Conservation (phyloP, 2,888 invertebrate genomes). For the Cylindroiulus punctatus region DNA sequence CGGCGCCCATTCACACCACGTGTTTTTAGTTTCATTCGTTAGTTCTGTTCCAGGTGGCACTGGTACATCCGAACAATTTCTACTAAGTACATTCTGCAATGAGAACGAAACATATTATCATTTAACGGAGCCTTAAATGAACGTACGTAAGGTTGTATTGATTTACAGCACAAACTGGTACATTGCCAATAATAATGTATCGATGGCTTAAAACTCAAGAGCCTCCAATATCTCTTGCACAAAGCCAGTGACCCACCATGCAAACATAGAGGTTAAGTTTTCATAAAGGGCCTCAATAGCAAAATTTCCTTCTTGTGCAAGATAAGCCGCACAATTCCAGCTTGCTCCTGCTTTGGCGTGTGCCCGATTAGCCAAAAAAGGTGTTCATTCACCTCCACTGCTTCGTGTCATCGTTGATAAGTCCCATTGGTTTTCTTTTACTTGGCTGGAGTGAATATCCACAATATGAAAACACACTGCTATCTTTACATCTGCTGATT, state of each 20-base stretch:
- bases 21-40: slow-evolving; percentile 65
- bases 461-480: slow-evolving; percentile 1
- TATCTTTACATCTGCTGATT: slow-evolving; percentile 19
- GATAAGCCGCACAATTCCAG: slow-evolving; percentile 8
- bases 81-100: slow-evolving; percentile 82
- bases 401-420: slow-evolving; percentile 17
- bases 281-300: slow-evolving; percentile 28
- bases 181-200: background rate
- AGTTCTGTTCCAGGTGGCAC: slow-evolving; percentile 63
- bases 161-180: background rate
- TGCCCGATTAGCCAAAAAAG: background rate
- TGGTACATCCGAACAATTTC: slow-evolving; percentile 77
- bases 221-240: background rate
- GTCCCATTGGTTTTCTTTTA: background rate
- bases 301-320: background rate
- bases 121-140: background rate
- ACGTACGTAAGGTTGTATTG: background rate
- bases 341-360: slow-evolving; percentile 3
- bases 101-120: slow-evolving; percentile 48
- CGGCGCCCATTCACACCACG: slow-evolving; percentile 89
- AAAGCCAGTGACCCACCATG: background rate
- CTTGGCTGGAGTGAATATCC: background rate
- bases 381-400: slow-evolving; percentile 17
- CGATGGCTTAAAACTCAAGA: background rate
- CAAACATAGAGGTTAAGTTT: background rate